Percentiles rank a stretch among this genome's conserved stretches.
These are phyloP conservation scores for Heliangelus exortis DNA, from an alignment of 2,797 vertebrate genomes.

Conservation along the genomic window DNA sequence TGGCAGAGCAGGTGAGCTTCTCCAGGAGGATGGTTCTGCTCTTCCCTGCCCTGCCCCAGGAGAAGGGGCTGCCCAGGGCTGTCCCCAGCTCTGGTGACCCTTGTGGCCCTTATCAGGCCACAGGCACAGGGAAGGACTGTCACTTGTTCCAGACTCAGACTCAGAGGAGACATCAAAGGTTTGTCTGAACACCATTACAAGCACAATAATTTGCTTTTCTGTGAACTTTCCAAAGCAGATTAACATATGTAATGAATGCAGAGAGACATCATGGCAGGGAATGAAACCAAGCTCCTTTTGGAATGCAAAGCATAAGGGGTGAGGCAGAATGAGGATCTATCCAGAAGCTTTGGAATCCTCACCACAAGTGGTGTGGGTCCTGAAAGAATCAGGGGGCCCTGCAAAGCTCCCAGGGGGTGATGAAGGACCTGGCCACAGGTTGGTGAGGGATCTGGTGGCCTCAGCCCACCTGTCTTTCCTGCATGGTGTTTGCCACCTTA, in stretches of 20 bases:
- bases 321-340: neutral
- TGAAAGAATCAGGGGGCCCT: neutral
- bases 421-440: rapidly evolving
- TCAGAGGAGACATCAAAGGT: neutral
- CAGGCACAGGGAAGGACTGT: neutral
- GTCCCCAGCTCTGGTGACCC: neutral
- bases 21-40: neutral
- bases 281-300: neutral
- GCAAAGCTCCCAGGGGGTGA: neutral
- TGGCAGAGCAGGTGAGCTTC: neutral
- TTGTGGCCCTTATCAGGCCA: neutral
- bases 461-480: neutral
- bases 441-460: neutral
- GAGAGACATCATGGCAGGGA: neutral
- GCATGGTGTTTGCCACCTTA: rapidly evolving
- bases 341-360: neutral
- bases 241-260: neutral
- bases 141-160: neutral
- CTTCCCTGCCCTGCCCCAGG: neutral
- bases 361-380: neutral
- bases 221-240: neutral
- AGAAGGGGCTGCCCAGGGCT: slow-evolving; percentile 39
- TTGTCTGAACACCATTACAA: neutral
- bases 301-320: neutral
- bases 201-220: neutral